Evolutionary conservation across 1,140 invertebrate species (phyloP).

Genomic region (Nephotettix cincticeps): DNA sequence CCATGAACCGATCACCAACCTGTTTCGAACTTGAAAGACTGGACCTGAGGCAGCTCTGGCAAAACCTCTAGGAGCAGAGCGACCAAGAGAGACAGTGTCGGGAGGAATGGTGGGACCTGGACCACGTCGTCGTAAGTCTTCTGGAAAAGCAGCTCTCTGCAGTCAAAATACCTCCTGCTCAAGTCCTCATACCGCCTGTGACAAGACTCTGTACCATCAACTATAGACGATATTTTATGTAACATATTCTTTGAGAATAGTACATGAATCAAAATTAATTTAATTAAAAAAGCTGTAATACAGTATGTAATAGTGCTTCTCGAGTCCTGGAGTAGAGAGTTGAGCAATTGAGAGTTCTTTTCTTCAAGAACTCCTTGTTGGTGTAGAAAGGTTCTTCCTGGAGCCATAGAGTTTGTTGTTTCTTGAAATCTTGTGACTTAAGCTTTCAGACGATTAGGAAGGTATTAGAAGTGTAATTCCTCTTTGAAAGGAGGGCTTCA

Average conservation of each 20-base stretch:
- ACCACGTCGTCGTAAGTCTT: background rate
- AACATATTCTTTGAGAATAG: too few species aligned
- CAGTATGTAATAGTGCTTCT: background rate
- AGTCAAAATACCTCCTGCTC: background rate
- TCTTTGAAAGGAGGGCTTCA: too few species aligned
- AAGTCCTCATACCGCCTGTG: background rate
- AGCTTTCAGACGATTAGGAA: too few species aligned
- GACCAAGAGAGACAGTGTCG: background rate
- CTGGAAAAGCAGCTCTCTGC: background rate
- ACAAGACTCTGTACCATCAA: background rate
- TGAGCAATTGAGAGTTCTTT: too few species aligned
- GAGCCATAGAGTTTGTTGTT: too few species aligned
- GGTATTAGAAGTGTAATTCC: too few species aligned
- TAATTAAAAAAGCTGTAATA: background rate
- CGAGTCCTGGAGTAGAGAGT: background rate
- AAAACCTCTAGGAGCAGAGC: background rate
- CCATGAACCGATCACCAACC: too few species aligned
- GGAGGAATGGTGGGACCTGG: background rate
- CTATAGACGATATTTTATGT: background rate
- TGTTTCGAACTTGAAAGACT: background rate
- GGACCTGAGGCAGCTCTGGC: background rate
- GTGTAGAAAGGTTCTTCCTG: too few species aligned
- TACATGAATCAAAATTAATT: background rate
- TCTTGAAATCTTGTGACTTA: too few species aligned
- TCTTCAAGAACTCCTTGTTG: too few species aligned